Percentiles rank a stretch among this genome's conserved stretches.
These are phyloP conservation scores for Ochotona curzoniae DNA, from an alignment of 2,113 vertebrate genomes.

Conservation along the genomic window DNA sequence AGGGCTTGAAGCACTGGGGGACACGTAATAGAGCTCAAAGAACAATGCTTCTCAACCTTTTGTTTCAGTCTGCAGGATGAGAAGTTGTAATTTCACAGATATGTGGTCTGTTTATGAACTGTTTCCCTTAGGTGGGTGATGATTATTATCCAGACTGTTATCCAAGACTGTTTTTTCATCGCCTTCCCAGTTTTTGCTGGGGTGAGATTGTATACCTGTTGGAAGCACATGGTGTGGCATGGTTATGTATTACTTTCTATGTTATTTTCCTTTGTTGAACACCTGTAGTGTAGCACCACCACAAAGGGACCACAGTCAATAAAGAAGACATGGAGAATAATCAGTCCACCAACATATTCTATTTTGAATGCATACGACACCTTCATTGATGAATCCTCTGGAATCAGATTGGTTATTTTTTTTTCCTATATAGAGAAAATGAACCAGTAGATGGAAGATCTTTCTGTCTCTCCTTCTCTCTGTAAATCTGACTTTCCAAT, in stretches of 20 bases:
- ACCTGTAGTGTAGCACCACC: neutral
- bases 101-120: neutral
- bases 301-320: neutral
- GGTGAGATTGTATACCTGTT: neutral
- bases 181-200: neutral
- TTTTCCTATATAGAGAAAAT: neutral
- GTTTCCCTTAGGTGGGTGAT: neutral
- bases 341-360: neutral
- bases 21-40: neutral
- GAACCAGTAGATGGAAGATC: too few relatives aligned
- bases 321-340: neutral
- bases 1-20: neutral
- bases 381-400: conserved; percentile 22
- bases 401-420: neutral
- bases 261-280: neutral
- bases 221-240: neutral
- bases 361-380: neutral
- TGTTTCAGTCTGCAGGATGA: neutral
- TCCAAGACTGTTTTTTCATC: neutral
- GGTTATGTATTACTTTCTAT: neutral
- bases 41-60: neutral
- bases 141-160: neutral
- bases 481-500: too few relatives aligned
- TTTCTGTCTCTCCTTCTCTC: too few relatives aligned
- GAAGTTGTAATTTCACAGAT: neutral